Evolutionary conservation across 2,888 invertebrate genomes (phyloP).

Genomic region (Calameuta idolon): DNA sequence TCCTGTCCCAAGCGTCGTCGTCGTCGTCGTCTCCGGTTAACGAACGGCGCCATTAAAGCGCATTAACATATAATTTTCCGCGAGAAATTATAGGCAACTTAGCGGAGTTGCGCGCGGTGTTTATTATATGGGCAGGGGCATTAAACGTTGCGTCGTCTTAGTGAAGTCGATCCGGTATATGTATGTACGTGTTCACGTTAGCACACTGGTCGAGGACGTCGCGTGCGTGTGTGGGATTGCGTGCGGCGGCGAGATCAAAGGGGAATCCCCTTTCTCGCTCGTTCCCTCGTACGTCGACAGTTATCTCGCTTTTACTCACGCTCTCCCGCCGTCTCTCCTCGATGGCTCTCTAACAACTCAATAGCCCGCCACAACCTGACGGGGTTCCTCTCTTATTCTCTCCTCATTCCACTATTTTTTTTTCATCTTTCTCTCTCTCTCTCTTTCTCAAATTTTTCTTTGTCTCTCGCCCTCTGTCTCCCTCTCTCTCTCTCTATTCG

Average conservation of each 20-base stretch:
- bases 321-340: conserved; percentile 20
- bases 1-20: background rate
- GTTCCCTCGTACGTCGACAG: conserved; percentile 16
- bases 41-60: conserved; percentile 57
- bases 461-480: background rate
- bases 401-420: conserved; percentile 5
- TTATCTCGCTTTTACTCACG: conserved; percentile 18
- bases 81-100: conserved; percentile 61
- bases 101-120: conserved; percentile 31
- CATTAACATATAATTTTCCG: conserved; percentile 58
- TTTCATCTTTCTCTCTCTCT: background rate
- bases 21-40: conserved; percentile 45
- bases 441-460: background rate
- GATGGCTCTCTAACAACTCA: conserved; percentile 30
- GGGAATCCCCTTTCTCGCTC: conserved; percentile 31
- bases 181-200: conserved; percentile 51
- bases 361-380: conserved; percentile 22
- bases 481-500: background rate
- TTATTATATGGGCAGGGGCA: conserved; percentile 37
- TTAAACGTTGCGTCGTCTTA: conserved; percentile 42
- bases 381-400: conserved; percentile 17
- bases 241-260: conserved; percentile 65
- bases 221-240: conserved; percentile 57
- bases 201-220: conserved; percentile 36
- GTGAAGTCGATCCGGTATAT: conserved; percentile 44